These are phyloP conservation scores for Nyctibius grandis DNA, from an alignment of 2,797 vertebrate genomes.

Conservation along the genomic window DNA sequence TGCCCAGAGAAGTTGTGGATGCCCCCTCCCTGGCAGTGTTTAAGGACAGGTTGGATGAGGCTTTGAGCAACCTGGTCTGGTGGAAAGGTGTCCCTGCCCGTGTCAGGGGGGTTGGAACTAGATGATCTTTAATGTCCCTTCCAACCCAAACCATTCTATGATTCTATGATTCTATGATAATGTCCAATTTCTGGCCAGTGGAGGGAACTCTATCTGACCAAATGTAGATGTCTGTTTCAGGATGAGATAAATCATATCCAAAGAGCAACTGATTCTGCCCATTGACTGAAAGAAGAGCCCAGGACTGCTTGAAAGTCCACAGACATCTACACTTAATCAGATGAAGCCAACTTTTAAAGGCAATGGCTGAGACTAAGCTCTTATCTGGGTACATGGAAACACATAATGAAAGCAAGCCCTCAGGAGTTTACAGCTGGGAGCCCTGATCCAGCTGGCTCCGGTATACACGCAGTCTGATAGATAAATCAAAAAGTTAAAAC, in stretches of 20 bases:
- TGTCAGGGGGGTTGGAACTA: no score
- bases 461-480: neutral
- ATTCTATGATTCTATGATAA: no score
- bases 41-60: no score
- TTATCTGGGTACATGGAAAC: neutral
- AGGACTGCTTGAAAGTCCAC: neutral
- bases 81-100: no score
- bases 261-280: neutral
- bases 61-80: no score
- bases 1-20: no score
- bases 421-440: neutral
- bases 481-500: neutral
- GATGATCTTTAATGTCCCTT: no score
- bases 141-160: no score
- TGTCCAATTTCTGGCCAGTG: neutral
- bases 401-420: neutral
- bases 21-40: no score
- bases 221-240: neutral
- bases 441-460: neutral
- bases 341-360: neutral
- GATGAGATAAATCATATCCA: neutral
- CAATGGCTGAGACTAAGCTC: neutral
- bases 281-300: neutral
- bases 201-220: neutral
- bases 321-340: neutral